Percentiles rank a stretch among this genome's conserved stretches.
Conservation (phyloP, 2,797 vertebrate species). For the Halcyon smyrnensis region DNA sequence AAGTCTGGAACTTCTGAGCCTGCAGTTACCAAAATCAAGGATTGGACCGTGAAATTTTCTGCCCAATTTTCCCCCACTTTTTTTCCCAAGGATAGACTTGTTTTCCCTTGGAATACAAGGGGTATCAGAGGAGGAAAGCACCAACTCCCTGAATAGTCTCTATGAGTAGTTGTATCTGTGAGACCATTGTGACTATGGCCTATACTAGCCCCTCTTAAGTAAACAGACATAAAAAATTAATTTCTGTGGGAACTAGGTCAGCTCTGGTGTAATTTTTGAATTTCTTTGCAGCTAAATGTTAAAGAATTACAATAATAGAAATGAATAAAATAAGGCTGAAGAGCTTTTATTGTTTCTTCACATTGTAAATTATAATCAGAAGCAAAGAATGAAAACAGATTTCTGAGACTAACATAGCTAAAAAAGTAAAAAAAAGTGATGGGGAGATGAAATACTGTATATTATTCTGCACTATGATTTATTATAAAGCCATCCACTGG, state of each 20-base stretch:
- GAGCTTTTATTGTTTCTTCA: neutral
- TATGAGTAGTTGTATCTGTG: accelerated
- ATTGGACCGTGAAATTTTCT: neutral
- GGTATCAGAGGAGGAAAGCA: neutral
- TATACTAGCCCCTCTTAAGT: neutral
- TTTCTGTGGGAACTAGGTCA: neutral
- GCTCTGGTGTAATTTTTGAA: neutral
- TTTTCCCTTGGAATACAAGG: neutral
- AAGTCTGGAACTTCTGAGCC: neutral
- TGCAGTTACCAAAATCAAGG: neutral
- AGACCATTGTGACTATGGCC: neutral
- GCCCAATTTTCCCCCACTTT: accelerated
- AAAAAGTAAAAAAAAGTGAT: neutral
- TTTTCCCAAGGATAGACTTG: neutral
- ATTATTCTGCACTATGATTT: neutral
- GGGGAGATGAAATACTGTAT: neutral
- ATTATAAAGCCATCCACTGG: neutral
- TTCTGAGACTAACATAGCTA: neutral
- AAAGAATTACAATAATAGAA: neutral
- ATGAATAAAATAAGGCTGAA: neutral
- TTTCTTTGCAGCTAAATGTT: neutral
- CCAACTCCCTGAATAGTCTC: neutral
- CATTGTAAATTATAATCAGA: neutral
- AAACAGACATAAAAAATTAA: neutral
- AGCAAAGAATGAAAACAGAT: neutral